These are phyloP conservation scores for Frieseomelitta varia DNA, from an alignment of 1,140 invertebrate species.

Conservation along the genomic window DNA sequence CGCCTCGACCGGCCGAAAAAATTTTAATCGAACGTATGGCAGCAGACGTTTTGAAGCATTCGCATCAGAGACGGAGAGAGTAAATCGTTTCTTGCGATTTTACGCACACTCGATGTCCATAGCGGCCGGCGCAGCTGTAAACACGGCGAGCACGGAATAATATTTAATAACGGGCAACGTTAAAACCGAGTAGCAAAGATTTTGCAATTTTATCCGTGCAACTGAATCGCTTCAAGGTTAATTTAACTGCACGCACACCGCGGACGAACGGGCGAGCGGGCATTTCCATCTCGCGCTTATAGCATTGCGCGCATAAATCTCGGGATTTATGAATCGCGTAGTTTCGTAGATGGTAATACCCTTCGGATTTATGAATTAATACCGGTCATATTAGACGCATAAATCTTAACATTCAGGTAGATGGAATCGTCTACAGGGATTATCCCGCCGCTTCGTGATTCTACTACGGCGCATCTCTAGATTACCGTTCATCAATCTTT, in stretches of 20 bases:
- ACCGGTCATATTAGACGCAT: constrained; percentile 64
- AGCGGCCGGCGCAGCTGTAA: too few species aligned
- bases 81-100: constrained; percentile 3
- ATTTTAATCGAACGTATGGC: constrained; percentile 1
- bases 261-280: constrained; percentile 11
- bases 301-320: constrained; percentile 55
- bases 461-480: background rate
- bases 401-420: constrained; percentile 58
- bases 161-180: constrained; percentile 6
- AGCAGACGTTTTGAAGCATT: background rate
- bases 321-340: constrained; percentile 62
- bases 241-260: constrained; percentile 36
- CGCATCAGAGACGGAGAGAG: background rate
- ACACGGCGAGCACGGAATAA: constrained; percentile 1
- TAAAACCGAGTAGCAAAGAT: constrained; percentile 35
- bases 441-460: constrained; percentile 43
- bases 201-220: constrained; percentile 42
- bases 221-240: constrained; percentile 57
- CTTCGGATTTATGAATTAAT: constrained; percentile 65
- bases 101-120: background rate
- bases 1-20: background rate
- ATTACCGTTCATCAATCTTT: constrained; percentile 42
- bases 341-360: constrained; percentile 62
- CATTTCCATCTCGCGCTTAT: constrained; percentile 41
- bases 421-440: constrained; percentile 54